phyloP scores from a whole-genome alignment of 1,140 invertebrate species.

The Cryptotermes secundus region DNA sequence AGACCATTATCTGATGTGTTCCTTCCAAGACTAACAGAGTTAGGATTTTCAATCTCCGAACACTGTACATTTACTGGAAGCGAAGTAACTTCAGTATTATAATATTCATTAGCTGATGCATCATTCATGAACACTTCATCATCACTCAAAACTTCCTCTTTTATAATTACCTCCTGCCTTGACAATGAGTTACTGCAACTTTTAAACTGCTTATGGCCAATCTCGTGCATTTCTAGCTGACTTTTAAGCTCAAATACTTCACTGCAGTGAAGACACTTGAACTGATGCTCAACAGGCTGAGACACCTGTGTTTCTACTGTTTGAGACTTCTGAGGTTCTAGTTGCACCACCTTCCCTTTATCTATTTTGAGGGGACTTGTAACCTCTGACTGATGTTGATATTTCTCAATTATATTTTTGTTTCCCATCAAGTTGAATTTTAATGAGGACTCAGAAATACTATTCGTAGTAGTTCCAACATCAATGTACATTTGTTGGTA shows the following conservation, averaged over 20 bases:
- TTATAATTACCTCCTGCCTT: background rate
- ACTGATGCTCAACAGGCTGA: background rate
- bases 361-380: no score
- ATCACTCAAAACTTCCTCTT: slow-evolving; percentile 4
- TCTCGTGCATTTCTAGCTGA: background rate
- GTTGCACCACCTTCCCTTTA: no score
- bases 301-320: no score
- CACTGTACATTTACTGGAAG: background rate
- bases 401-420: no score
- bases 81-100: background rate
- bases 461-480: background rate
- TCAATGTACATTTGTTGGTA: background rate
- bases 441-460: no score
- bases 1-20: background rate
- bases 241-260: background rate
- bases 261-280: background rate
- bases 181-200: background rate
- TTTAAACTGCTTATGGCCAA: background rate
- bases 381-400: no score
- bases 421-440: no score
- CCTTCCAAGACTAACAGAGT: background rate
- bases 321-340: no score
- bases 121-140: background rate
- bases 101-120: background rate
- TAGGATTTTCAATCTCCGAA: background rate